Base-by-base conservation (phyloP, 1,140 invertebrate genomes). In the Portunus trituberculatus region DNA sequence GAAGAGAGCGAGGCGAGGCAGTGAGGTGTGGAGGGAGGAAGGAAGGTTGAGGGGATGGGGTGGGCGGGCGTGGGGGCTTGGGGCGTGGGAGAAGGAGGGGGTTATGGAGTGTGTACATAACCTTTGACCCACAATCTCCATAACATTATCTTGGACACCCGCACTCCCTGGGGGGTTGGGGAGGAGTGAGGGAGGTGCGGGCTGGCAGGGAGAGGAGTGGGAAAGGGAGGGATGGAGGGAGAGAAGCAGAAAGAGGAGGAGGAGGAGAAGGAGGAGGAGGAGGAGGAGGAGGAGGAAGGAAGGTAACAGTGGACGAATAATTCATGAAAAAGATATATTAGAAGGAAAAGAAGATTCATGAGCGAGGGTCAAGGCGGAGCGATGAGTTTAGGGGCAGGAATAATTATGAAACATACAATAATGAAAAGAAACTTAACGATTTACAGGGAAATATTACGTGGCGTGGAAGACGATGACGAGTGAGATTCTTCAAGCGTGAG, bases 81-180 rank as follows among this genome's bases (percentile, higher is more conserved):
- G 29, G 28, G 83, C 52, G 28, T 31, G 67, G 90, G 76, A 39
- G 31, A 59, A 29, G 91, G 31, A 82, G 91, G 32, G 46, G 59
- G 76, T 76, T 45, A 28, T 12, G 52, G 92, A 46, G 32, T 93
- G 92, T 93, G 83, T 93, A 93, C 92, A 16, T 93, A 93, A 93
- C 92, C 92, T 86, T 48, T 93, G 92, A 93, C 92, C 92, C 28
- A 83, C 92, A 93, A 93, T 93, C 92, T 86, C 92, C 92, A 93
- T 93, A 93, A 93, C 92, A 93, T 93, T 93, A 93, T 48, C 45
- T 8, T 76, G 45, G 91, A 92, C 91, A 92, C 91, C 91, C 52
- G 39, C 91, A 91, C 89, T 91, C 91, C 39, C 59, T 59, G 32
- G 91, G 91, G 91, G 91, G 31, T 14, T 32, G 87, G 87, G 45